Evolutionary conservation across 2,888 invertebrate species (phyloP).

Genomic region (Athalia rosae): DNA sequence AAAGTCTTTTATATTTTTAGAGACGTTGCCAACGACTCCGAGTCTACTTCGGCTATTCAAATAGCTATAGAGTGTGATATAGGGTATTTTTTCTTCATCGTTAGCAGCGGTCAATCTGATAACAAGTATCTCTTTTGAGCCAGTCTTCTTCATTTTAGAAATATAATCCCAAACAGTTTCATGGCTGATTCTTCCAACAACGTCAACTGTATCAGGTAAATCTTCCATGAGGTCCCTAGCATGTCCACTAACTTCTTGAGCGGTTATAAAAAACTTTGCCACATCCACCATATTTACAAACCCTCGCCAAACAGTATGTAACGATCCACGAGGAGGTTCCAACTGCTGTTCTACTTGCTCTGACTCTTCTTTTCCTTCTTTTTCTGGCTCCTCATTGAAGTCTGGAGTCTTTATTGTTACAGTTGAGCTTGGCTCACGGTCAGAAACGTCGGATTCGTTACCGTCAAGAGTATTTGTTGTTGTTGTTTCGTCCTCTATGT

Average conservation of each 20-base stretch:
- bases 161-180: slow-evolving; percentile 94
- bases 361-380: slow-evolving; percentile 59
- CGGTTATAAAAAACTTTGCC: slow-evolving; percentile 88
- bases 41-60: slow-evolving; percentile 86
- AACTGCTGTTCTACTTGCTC: slow-evolving; percentile 44
- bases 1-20: slow-evolving; percentile 92
- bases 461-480: slow-evolving; percentile 68
- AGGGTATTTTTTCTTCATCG: slow-evolving; percentile 89
- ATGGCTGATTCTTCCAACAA: slow-evolving; percentile 94
- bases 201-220: slow-evolving; percentile 85
- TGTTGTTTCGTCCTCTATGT: slow-evolving; percentile 72
- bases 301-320: slow-evolving; percentile 84
- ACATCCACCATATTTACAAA: slow-evolving; percentile 94
- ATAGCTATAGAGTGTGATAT: slow-evolving; percentile 91
- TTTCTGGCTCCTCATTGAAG: slow-evolving; percentile 68
- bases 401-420: slow-evolving; percentile 80
- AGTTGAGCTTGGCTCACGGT: slow-evolving; percentile 88
- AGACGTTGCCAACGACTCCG: slow-evolving; percentile 89
- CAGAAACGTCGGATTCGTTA: slow-evolving; percentile 73
- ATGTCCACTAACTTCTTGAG: slow-evolving; percentile 83
- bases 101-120: slow-evolving; percentile 87
- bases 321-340: slow-evolving; percentile 54
- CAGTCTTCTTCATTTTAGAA: slow-evolving; percentile 89
- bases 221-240: slow-evolving; percentile 82
- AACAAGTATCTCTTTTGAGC: slow-evolving; percentile 91